These are phyloP conservation scores for Eudemis profundana DNA, from an alignment of 2,888 invertebrate species.

Conservation along the genomic window DNA sequence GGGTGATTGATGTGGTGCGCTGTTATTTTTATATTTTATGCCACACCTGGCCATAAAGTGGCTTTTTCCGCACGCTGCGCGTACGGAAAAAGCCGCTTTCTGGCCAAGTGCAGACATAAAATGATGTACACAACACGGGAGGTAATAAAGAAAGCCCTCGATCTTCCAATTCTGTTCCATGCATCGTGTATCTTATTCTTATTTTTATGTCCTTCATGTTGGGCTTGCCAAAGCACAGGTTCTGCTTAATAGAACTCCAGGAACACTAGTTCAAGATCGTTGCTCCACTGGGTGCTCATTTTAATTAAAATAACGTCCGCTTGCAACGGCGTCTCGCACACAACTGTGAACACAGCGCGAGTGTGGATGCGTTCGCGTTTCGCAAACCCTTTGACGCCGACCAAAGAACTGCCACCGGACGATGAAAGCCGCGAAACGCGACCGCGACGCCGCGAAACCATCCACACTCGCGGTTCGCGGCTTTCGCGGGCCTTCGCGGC, in stretches of 20 bases:
- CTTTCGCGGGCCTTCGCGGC: not conserved
- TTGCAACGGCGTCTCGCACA: too few relatives aligned
- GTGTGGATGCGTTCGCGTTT: constrained; percentile 26
- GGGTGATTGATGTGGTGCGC: constrained; percentile 35
- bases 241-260: constrained; percentile 36
- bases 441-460: constrained; percentile 42
- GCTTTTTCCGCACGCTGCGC: too few relatives aligned
- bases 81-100: too few relatives aligned
- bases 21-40: constrained; percentile 47
- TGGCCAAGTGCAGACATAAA: too few relatives aligned
- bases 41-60: too few relatives aligned
- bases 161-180: constrained; percentile 43
- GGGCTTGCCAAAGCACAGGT: constrained; percentile 31
- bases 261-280: constrained; percentile 32
- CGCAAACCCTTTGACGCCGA: constrained; percentile 34
- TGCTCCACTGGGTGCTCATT: constrained; percentile 12
- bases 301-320: too few relatives aligned
- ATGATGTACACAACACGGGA: too few relatives aligned
- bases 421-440: constrained; percentile 44
- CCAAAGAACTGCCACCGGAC: constrained; percentile 45
- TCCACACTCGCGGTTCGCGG: constrained; percentile 38
- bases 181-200: constrained; percentile 44
- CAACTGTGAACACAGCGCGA: constrained; percentile 1
- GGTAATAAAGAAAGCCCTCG: too few relatives aligned
- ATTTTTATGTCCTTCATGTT: constrained; percentile 36